These are phyloP conservation scores for Sinohyriopsis cumingii DNA, from an alignment of 2,888 invertebrate genomes.

Conservation along the genomic window DNA sequence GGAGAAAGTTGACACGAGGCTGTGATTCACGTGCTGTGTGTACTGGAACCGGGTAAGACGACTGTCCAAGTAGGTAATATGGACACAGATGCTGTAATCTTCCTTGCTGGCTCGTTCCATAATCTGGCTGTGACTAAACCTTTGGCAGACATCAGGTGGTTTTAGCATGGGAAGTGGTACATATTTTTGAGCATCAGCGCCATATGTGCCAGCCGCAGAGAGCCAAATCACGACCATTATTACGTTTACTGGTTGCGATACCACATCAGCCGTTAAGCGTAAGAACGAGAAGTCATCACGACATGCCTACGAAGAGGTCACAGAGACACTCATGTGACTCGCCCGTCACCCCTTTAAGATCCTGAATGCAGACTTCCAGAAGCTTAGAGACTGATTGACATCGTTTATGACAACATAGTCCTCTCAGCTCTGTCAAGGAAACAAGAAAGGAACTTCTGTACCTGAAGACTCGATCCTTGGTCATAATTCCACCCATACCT, in stretches of 20 bases:
- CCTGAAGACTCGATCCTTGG: not conserved
- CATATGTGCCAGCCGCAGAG: constrained; percentile 6
- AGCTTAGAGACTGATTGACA: not conserved
- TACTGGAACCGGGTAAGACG: not conserved
- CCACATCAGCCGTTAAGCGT: not conserved
- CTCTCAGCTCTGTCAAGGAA: not conserved
- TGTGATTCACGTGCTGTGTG: too few species aligned
- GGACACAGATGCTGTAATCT: not conserved
- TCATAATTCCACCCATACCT: not conserved
- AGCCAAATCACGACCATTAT: not conserved
- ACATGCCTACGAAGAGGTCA: not conserved
- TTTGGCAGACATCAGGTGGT: not conserved
- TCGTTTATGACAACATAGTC: not conserved
- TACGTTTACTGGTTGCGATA: not conserved
- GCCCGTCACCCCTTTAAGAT: not conserved
- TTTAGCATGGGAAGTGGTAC: constrained; percentile 6
- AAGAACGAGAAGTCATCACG: not conserved
- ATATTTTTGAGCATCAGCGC: constrained; percentile 4
- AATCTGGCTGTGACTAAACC: too few species aligned
- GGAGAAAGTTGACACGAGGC: too few species aligned
- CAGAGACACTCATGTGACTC: not conserved
- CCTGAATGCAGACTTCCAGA: not conserved
- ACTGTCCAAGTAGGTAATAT: not conserved
- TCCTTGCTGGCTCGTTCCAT: too few species aligned
- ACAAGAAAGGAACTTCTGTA: not conserved